Base-by-base conservation (phyloP, 2,888 invertebrate species). In the Linnaemya vulpina region DNA sequence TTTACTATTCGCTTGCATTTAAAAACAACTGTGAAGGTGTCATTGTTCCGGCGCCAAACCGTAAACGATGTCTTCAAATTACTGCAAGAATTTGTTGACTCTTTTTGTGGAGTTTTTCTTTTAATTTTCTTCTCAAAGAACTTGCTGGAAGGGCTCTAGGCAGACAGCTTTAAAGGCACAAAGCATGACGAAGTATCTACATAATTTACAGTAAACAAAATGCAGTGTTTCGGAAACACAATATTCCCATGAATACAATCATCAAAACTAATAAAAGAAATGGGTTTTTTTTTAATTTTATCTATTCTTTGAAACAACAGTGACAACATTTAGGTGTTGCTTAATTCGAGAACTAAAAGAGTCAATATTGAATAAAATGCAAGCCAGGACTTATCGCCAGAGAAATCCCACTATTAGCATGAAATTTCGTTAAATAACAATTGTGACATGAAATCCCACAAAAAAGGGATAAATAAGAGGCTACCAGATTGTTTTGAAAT, bases 31-130 rank as follows among this genome's bases (percentile, higher is more conserved):
- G n/a, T 35, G 60, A 62, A 82, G 65, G 76, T 82, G 76, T 82
- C 70, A 76, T 82, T 65, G 65, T 71, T 75, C 8, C 70, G 82
- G 76, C 82, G 82, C 82, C 76, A 65, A 71, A 65, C 49, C 30
- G 55, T 82, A 65, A 82, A 71, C 58, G 70, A 76, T 76, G 70
- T 76, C 70, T 82, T 76, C 30, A 58, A 76, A 76, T 76, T 82
- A 65, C 40, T 38, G 0, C 1, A 81, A 63, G 63, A 70, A 82
- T 63, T 43, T 40, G 25, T 20, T 63, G 51, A 53, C 53, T 53
- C 20, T 68, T 60, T 58, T 38, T 40, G 5, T n/a, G n/a, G n/a
- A n/a, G n/a, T 55, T 10, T 22, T 30, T 53, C 3, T 22, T 65
- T 49, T 1, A 17, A n/a, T 15, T 51, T 20, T 51, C 20, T 51